Evolutionary conservation across 2,888 invertebrate genomes (phyloP), one percentile per base, ranked within the genome.

Genomic region (Drosophila lutescens): DNA sequence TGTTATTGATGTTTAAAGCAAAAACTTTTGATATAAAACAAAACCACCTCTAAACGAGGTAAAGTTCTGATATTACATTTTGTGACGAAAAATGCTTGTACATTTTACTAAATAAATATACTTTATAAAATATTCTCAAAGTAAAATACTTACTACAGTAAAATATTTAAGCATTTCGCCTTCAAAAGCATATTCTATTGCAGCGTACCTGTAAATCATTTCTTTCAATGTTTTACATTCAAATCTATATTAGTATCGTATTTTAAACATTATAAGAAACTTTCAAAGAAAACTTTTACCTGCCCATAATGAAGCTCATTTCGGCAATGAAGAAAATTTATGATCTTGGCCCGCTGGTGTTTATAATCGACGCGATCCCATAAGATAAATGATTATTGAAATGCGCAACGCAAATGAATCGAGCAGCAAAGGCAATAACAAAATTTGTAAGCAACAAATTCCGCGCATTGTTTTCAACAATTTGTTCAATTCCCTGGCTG

Each of bases 321-420:
- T 49, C 15, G 53, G 53, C 43, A 51, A 50, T 44, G 34, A 44
- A 34, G 56, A 58, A 78, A 76, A 84, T 76, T 80, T 80, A 83
- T 76, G 69, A 76, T 77, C 67, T 70, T 65, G 8, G 23, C 40
- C 41, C 51, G 40, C 46, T 49, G 41, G 46, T 82, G 80, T 82
- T 82, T 81, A 82, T 75, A 81, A 81, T 85, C 70, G 75, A 71
- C 32, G 30, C 41, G 54, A 85, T 65, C 65, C 71, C 54, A 70
- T 59, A 80, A 84, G 81, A 83, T 84, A 87, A 86, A 87, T 83
- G 83, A 85, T 86, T 85, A 81, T 83, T 79, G 77, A 79, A 86
- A 66, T 56, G 36, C 51, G 50, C 65, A 73, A 66, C 56, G 47
- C 51, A 67, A 72, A 59, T 72, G 65, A 65, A 59, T 26, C 40